Conservation (phyloP, 1,140 invertebrate genomes). For the Anoplolepis gracilipes region DNA sequence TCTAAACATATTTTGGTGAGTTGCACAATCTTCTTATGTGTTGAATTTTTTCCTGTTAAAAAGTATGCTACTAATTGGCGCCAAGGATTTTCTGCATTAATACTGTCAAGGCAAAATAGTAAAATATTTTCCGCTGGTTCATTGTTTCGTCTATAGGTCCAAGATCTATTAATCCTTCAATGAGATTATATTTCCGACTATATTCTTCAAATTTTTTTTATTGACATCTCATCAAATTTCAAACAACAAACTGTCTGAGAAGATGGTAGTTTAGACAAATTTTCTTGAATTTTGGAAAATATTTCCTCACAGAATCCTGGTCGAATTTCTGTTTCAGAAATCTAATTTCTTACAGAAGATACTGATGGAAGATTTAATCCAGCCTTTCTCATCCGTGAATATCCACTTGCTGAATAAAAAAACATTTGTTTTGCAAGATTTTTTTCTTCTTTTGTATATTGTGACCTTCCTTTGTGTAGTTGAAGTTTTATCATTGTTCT, state of each 20-base stretch:
- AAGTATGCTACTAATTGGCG: neutral
- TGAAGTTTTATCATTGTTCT: no score
- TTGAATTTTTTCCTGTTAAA: neutral
- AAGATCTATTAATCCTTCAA: neutral
- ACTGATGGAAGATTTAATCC: neutral
- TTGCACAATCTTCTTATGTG: neutral
- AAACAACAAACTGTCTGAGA: no score
- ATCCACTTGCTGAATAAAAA: no score
- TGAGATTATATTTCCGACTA: no score
- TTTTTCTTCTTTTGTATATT: slow-evolving; percentile 14
- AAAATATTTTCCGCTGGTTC: neutral
- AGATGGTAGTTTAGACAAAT: neutral
- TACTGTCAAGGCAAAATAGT: slow-evolving; percentile 13
- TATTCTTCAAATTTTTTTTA: no score
- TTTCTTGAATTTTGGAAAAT: neutral
- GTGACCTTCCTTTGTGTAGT: no score
- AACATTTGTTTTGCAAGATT: neutral
- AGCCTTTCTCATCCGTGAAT: no score
- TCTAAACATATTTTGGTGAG: no score
- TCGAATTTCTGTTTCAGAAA: slow-evolving; percentile 16
- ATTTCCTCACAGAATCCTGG: neutral
- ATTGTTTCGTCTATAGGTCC: neutral
- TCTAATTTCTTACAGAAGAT: neutral
- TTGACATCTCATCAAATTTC: no score
- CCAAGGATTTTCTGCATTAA: slow-evolving; percentile 14